A percentile compares a stretch with the other conserved stretches of the same genome.
Evolutionary conservation across 2,888 invertebrate species (phyloP).

Genomic region (Agonopterix alstromeriana): DNA sequence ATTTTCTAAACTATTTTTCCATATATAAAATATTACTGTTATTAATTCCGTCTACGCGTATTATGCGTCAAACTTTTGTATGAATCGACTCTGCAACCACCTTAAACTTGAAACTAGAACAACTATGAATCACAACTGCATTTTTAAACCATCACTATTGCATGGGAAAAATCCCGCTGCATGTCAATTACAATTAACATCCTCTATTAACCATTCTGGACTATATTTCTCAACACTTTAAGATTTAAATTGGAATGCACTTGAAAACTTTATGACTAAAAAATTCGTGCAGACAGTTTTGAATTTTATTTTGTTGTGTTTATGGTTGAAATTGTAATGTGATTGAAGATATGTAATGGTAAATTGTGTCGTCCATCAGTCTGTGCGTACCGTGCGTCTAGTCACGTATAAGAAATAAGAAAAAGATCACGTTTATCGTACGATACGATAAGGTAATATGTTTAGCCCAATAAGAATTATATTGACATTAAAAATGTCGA

Average conservation of each 20-base stretch:
- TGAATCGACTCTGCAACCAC: too few species aligned
- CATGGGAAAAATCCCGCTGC: conserved; percentile 1
- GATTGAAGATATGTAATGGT: too few species aligned
- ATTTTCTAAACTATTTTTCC: too few species aligned
- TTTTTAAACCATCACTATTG: neutral
- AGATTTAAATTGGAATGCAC: neutral
- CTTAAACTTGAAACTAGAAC: too few species aligned
- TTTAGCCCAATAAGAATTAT: too few species aligned
- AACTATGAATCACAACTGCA: neutral
- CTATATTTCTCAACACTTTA: neutral
- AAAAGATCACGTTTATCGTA: neutral
- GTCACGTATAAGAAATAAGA: conserved; percentile 16
- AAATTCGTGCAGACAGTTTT: too few species aligned
- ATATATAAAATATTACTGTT: too few species aligned
- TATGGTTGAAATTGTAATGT: too few species aligned
- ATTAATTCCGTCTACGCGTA: too few species aligned
- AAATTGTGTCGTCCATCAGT: conserved; percentile 22
- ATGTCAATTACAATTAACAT: neutral
- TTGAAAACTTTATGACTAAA: neutral
- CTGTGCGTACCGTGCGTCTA: conserved; percentile 21
- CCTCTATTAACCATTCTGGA: neutral
- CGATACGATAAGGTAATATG: neutral
- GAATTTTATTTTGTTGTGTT: too few species aligned
- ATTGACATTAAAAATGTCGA: too few species aligned
- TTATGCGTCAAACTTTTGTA: too few species aligned